These are phyloP conservation scores for Cygnus olor DNA, from an alignment of 2,797 vertebrate species.

Conservation along the genomic window DNA sequence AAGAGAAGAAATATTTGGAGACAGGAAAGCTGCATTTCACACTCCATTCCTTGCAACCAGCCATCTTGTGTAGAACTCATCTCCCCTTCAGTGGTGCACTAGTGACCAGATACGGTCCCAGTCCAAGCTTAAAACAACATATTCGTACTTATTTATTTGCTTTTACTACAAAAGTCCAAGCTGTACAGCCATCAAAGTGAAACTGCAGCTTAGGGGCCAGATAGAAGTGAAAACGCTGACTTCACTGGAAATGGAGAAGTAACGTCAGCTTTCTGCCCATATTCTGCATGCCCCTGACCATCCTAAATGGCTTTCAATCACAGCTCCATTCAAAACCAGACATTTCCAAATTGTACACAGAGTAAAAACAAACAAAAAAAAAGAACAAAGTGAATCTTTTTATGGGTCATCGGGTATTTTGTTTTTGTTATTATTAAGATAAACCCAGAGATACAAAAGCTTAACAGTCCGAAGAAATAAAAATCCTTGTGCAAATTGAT, in stretches of 20 bases:
- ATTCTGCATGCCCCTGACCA: neutral
- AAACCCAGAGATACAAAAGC: neutral
- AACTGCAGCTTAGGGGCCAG: neutral
- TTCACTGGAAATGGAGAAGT: neutral
- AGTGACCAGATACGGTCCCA: too few species aligned
- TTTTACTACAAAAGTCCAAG: neutral
- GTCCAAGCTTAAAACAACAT: neutral
- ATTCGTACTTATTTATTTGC: neutral
- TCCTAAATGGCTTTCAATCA: neutral
- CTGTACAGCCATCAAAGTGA: neutral
- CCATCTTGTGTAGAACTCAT: fast-evolving
- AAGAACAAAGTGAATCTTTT: neutral
- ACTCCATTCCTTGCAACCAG: neutral
- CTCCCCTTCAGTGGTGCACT: fast-evolving
- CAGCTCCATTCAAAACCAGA: neutral
- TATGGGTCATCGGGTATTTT: neutral
- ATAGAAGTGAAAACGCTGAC: neutral
- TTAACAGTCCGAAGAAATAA: neutral
- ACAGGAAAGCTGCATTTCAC: neutral
- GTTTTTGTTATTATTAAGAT: neutral
- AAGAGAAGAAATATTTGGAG: neutral
- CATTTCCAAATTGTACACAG: neutral
- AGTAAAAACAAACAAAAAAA: neutral
- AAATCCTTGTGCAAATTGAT: neutral
- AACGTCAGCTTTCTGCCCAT: fast-evolving